Conservation (phyloP, 2,888 invertebrate species). For the Argynnis bischoffii region DNA sequence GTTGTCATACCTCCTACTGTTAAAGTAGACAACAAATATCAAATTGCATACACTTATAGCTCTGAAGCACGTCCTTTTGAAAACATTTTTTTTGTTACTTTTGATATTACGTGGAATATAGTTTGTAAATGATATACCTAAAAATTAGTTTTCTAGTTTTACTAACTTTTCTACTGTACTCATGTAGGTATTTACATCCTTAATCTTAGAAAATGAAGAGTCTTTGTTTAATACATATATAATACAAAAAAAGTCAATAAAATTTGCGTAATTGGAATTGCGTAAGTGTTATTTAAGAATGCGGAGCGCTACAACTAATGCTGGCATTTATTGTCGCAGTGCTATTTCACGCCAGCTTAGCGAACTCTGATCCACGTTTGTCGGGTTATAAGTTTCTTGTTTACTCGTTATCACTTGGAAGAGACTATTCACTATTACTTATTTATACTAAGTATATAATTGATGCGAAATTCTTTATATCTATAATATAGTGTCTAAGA, state of each 20-base stretch:
- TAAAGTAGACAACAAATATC: conserved; percentile 31
- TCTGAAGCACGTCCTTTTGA: neutral
- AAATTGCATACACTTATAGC: conserved; percentile 27
- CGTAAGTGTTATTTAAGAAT: conserved; percentile 26
- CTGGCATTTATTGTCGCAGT: conserved; percentile 53
- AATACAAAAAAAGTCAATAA: too few relatives aligned
- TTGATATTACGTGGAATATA: neutral
- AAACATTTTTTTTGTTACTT: neutral
- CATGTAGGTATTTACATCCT: too few relatives aligned
- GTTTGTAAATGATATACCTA: too few relatives aligned
- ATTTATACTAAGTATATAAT: too few relatives aligned
- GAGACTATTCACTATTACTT: too few relatives aligned
- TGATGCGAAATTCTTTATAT: too few relatives aligned
- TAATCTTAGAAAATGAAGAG: neutral
- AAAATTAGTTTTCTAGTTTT: too few relatives aligned
- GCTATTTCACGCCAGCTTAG: conserved; percentile 75
- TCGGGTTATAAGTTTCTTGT: conserved; percentile 25
- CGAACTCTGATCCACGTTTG: conserved; percentile 38
- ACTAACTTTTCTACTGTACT: too few relatives aligned
- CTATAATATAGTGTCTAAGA: too few relatives aligned
- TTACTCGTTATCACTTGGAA: conserved; percentile 7
- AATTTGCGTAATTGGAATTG: too few relatives aligned
- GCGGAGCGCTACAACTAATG: conserved; percentile 17
- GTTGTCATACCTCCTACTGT: conserved; percentile 32
- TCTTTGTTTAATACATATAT: neutral